Conservation (phyloP, 2,888 invertebrate species). For the Drosophila crucigera region DNA sequence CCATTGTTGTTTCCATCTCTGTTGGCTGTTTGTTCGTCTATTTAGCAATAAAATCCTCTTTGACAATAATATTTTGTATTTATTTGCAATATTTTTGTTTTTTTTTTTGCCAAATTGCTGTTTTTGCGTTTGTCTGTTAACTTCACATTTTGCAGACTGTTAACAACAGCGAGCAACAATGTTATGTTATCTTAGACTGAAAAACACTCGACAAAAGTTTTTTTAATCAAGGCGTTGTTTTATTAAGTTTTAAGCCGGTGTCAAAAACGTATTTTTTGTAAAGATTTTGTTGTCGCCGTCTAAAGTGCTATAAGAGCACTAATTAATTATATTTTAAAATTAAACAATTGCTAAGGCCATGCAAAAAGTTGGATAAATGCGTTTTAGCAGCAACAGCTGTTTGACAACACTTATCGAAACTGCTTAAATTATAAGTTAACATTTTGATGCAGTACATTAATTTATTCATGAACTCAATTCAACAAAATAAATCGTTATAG, state of each 20-base stretch:
- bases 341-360: background rate
- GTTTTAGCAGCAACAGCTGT: constrained; percentile 9
- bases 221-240: background rate
- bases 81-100: constrained; percentile 19
- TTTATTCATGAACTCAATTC: background rate
- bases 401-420: background rate
- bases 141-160: constrained; percentile 27
- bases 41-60: background rate
- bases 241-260: background rate
- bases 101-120: constrained; percentile 16
- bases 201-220: background rate
- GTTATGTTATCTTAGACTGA: background rate
- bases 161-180: background rate
- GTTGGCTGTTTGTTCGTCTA: background rate
- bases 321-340: background rate
- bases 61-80: constrained; percentile 10
- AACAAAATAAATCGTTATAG: background rate
- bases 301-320: background rate
- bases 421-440: background rate
- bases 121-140: constrained; percentile 19
- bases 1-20: constrained; percentile 7
- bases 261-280: background rate
- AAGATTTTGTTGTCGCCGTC: background rate
- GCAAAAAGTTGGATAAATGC: background rate
- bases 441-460: background rate